Conservation (phyloP, 2,888 invertebrate genomes). For the Ectemnius cavifrons region DNA sequence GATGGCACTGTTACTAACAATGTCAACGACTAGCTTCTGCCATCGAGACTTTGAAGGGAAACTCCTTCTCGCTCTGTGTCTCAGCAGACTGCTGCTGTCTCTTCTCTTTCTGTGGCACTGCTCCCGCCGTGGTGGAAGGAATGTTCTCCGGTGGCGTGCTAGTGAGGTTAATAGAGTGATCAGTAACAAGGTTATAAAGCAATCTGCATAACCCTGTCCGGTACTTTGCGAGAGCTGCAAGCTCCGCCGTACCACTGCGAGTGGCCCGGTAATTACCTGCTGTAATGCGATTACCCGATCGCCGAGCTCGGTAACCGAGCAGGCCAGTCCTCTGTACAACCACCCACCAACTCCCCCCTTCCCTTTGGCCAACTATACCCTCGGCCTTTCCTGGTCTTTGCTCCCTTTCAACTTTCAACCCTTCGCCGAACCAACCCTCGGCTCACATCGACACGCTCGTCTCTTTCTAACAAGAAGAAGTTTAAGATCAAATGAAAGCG, state of each 20-base stretch:
- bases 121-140: background rate
- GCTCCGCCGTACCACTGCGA: slow-evolving; percentile 50
- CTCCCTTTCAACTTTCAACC: background rate
- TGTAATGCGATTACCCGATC: slow-evolving; percentile 74
- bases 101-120: background rate
- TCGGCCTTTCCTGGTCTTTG: background rate
- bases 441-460: background rate
- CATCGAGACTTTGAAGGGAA: background rate
- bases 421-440: background rate
- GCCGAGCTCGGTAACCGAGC: slow-evolving; percentile 73
- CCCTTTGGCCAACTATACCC: slow-evolving; percentile 1
- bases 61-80: background rate
- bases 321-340: slow-evolving; percentile 50
- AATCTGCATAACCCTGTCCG: slow-evolving; percentile 76
- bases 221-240: slow-evolving; percentile 68
- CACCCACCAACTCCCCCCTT: slow-evolving; percentile 28
- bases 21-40: background rate
- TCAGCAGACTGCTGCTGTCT: background rate
- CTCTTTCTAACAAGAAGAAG: too few species aligned
- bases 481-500: too few species aligned
- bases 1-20: background rate
- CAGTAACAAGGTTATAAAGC: slow-evolving; percentile 77
- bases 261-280: slow-evolving; percentile 72
- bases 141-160: slow-evolving; percentile 53
- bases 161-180: slow-evolving; percentile 75